Evolutionary conservation across 2,113 vertebrate species (phyloP).

Genomic region (Sminthopsis crassicaudata): DNA sequence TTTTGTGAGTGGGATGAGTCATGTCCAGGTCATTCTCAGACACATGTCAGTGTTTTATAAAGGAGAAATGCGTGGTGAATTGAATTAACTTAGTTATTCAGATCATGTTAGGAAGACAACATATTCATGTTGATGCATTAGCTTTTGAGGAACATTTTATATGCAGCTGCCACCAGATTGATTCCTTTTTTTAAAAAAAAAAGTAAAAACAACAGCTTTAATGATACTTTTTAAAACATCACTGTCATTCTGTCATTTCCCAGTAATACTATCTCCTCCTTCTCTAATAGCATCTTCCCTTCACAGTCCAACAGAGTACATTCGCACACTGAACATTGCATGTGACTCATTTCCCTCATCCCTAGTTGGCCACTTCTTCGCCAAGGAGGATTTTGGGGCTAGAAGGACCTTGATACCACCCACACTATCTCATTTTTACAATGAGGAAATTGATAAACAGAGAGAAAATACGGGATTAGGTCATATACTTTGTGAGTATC

Average conservation of each 20-base stretch:
- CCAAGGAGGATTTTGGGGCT: neutral
- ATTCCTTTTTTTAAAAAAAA: neutral
- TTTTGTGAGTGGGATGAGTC: neutral
- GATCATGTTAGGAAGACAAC: neutral
- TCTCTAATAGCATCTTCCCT: neutral
- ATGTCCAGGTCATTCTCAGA: neutral
- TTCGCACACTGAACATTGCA: neutral
- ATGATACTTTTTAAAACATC: neutral
- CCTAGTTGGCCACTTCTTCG: neutral
- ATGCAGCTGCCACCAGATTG: constrained; percentile 18
- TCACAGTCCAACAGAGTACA: neutral
- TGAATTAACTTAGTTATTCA: constrained; percentile 22
- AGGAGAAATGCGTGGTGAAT: neutral
- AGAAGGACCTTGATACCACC: neutral
- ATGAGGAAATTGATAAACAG: neutral
- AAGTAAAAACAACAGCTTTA: neutral
- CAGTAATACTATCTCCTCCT: neutral
- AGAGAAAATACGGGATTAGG: neutral
- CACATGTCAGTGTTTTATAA: neutral
- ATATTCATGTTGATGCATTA: neutral
- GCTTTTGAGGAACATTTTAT: constrained; percentile 45
- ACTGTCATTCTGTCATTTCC: neutral
- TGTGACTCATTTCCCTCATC: neutral
- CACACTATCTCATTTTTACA: neutral
- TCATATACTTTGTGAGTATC: neutral